Base-by-base conservation (phyloP, 2,888 invertebrate genomes). In the Drosophila aldrichi region DNA sequence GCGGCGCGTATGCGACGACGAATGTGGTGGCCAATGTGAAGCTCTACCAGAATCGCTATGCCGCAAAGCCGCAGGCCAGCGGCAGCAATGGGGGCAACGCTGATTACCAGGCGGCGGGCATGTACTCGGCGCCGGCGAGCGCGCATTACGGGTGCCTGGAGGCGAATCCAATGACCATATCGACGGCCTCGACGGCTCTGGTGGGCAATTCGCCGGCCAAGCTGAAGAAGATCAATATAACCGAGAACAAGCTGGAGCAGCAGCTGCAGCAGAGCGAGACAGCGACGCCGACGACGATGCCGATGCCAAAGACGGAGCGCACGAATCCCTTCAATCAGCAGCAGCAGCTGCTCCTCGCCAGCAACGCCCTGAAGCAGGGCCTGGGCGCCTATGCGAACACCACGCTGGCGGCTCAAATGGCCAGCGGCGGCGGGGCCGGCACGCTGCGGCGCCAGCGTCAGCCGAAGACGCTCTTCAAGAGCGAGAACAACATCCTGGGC, bases 1-100 rank as follows among this genome's bases (percentile, higher is more conserved):
- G 92, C 58, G 93, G 93, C 56, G 93, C 93, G 57, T 93, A 93
- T 83, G 93, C 93, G 82, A 93, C 93, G 86, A 92, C 93, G 77
- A 93, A 92, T 88, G 88, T 93, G 74, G 93, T 93, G 56, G 92
- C 92, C 68, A 93, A 93, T 82, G 91, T 92, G 75, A 93, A 92
- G 88, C 85, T 92, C 74, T 93, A 93, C 88, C 92, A 93, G 74
- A 92, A 91, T 76, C 93, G 92, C 59, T 92, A 92, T 82, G 90
- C 87, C 65, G 77, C 90, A 71, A 84, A 89, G 70, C 77, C 74
- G 38, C 57, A 54, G 3, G 25, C 6, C 65, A 77, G 74, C 69
- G 79, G 75, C 62, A 89, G 75, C 60, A 86, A 80, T 60, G 80
- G 77, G 59, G 58, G 74, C 65, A 60, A 74, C 34, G 77, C 86